Base-by-base conservation (phyloP, 2,797 vertebrate species). In the Pelodytes ibericus region DNA sequence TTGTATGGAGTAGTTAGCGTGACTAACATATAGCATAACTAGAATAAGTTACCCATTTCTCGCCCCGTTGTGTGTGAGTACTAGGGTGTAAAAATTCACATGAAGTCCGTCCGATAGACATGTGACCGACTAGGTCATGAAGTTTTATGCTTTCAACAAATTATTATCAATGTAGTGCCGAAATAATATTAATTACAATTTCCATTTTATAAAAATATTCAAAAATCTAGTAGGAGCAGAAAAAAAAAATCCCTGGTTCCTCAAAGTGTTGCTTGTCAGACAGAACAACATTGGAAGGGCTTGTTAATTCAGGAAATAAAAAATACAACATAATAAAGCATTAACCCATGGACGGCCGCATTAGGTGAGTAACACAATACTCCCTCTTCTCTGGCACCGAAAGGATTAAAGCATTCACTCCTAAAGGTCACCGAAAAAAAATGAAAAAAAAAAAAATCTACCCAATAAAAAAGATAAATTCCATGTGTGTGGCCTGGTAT, bases 121-220 rank as follows among this genome's bases (percentile, higher is more conserved):
- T 44, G 18, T 44, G 18, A 1, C 18, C 7, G 15, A 13, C 15
- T 44, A 13, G 3, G 15, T 1, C 41, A 44, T 13, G 15, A 1
- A 44, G 41, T 16, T 16, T 16, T 16, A 13, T 44, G 41, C 18
- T 44, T 44, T 13, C 18, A 44, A 13, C 41, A 44, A 44, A 44
- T 44, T 44, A 16, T 8, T 16, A 13, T 44, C 2, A 16, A 3
- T 44, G 18, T 44, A 44, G 41, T 3, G 7, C 13, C 18, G 41
- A 44, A 44, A 44, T 36, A 44, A n/a, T n/a, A n/a, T n/a, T n/a
- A n/a, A 13, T 10, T 44, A 44, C 3, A 13, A 13, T 44, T 13
- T 44, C 33, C 41, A 44, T 15, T 74, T 81, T 84, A 62, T 31
- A 64, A 39, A 64, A 20, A 64, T 64, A 20, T 39, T 25, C 27